A percentile compares a stretch with the other conserved stretches of the same genome.
Conservation (phyloP, 2,888 invertebrate genomes). For the Dasysyrphus tricinctus region DNA sequence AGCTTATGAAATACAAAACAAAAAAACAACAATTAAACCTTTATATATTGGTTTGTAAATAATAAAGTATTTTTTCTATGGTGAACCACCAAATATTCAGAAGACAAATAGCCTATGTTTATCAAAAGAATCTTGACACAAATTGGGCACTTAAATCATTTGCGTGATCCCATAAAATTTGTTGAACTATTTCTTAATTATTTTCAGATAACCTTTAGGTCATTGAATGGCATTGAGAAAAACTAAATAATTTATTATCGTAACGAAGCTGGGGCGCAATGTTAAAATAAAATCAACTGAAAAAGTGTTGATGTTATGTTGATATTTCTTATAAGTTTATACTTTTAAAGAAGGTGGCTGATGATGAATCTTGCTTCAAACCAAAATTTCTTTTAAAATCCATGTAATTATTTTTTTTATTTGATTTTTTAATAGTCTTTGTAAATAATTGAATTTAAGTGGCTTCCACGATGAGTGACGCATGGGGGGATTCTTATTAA, state of each 20-base stretch:
- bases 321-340: no score
- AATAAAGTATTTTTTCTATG: neutral
- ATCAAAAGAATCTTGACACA: slow-evolving; percentile 14
- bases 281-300: neutral
- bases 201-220: slow-evolving; percentile 17
- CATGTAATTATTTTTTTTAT: no score
- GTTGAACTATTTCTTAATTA: slow-evolving; percentile 5
- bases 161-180: neutral
- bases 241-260: neutral
- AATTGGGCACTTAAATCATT: slow-evolving; percentile 17
- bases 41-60: neutral
- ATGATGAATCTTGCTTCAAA: no score
- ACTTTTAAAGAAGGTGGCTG: no score
- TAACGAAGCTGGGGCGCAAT: neutral
- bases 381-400: no score
- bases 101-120: neutral
- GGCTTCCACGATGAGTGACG: no score
- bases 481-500: no score
- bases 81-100: neutral
- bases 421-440: no score
- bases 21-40: neutral
- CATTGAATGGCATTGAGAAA: slow-evolving; percentile 15
- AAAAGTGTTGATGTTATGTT: no score
- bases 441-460: no score
- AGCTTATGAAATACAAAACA: neutral